Base-by-base conservation (phyloP, 2,797 vertebrate genomes). In the Macroramphosus scolopax region DNA sequence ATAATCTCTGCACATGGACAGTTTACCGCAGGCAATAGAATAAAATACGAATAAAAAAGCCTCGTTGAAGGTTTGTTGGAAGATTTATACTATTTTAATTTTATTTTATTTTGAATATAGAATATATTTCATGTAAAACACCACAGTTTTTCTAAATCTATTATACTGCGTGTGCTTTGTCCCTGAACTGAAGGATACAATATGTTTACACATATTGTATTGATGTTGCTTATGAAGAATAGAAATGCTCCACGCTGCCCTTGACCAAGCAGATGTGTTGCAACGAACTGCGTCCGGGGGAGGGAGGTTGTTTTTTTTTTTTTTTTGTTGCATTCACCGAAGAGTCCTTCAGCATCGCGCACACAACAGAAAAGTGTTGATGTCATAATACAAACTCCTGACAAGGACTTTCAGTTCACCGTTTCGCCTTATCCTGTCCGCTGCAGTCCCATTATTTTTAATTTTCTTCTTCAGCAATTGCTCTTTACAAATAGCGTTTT, bases 401-500 rank as follows among this genome's bases (percentile, higher is more conserved):
- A 50, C 38, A 32, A 22, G 54, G 52, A 32, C 18, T 62, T 63
- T 38, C 24, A 26, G 13, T 26, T 18, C 67, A 46, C 20, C 29
- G 64, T 57, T 56, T 36, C 17, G 11, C 48, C 66, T 77, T 68
- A 75, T n/a, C n/a, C n/a, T n/a, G 5, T 37, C 50, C 4, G 15
- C 52, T 3, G 26, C 72, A 68, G 5, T 6, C 20, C 2, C 8
- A 59, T 67, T 30, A 0, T 39, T 59, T 50, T 49, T 56, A 45
- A 61, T 68, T 61, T 22, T 59, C 63, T 55, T 50, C 41, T 59
- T 63, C 63, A 30, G 55, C 69, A 52, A 72, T 75, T 64, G 75
- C 75, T 68, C 77, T 75, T 80, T 59, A 71, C 63, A 63, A 77
- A 53, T 39, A 45, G 57, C n/a, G 43, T 38, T 77, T 43, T 51